Conservation (phyloP, 2,113 vertebrate species). For the Pedionomus torquatus region DNA sequence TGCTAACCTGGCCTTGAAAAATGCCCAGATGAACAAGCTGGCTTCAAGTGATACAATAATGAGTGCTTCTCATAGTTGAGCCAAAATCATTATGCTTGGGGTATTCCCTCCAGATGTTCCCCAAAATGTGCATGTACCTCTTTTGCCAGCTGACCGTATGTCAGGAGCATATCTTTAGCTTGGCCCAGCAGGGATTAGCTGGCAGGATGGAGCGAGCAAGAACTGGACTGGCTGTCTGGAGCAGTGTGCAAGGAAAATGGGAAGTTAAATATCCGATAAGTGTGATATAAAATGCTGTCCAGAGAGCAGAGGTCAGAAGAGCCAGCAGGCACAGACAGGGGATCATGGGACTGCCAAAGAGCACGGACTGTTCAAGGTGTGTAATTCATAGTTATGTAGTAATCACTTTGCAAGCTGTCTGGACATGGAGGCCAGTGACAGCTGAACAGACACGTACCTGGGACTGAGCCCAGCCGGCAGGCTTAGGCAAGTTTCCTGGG, state of each 20-base stretch:
- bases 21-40: background rate
- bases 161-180: background rate
- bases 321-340: background rate
- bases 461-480: slow-evolving; percentile 21
- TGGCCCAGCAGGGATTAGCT: background rate
- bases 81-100: slow-evolving; percentile 14
- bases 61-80: background rate
- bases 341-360: background rate
- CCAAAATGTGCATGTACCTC: background rate
- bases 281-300: background rate
- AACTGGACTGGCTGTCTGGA: background rate
- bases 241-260: background rate
- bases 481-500: slow-evolving; percentile 19
- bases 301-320: slow-evolving; percentile 37
- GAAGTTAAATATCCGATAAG: slow-evolving; percentile 9
- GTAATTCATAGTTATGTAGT: slow-evolving; percentile 13
- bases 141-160: background rate
- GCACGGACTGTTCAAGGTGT: slow-evolving; percentile 1
- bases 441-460: slow-evolving; percentile 14
- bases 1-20: background rate
- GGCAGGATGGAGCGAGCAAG: slow-evolving; percentile 4
- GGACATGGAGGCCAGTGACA: slow-evolving; percentile 3
- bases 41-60: background rate
- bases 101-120: slow-evolving; percentile 25
- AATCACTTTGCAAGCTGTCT: slow-evolving; percentile 16